Percentiles rank a stretch among this genome's conserved stretches.
phyloP scores from a whole-genome alignment of 2,888 invertebrate genomes.

The Neria commutata region DNA sequence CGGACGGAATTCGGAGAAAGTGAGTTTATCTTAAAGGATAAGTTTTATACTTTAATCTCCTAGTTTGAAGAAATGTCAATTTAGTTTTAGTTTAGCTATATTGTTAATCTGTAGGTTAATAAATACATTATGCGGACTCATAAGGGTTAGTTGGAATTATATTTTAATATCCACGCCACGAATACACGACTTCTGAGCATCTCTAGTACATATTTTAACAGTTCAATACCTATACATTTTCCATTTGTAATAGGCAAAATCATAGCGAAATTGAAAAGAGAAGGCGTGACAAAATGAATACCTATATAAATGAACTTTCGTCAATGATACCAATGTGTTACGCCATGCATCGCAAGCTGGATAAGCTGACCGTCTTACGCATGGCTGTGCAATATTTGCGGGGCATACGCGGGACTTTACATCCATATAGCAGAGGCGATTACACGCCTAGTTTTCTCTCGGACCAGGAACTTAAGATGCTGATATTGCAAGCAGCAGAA shows the following conservation, averaged over 20 bases:
- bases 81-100: no score
- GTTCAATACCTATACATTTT: background rate
- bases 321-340: constrained; percentile 93
- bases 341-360: constrained; percentile 89
- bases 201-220: background rate
- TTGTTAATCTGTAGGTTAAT: no score
- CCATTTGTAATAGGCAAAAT: constrained; percentile 73
- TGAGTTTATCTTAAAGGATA: no score
- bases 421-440: constrained; percentile 76
- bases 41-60: no score
- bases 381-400: constrained; percentile 95
- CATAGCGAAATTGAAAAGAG: constrained; percentile 97
- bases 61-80: no score
- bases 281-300: constrained; percentile 95
- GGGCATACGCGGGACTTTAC: constrained; percentile 74
- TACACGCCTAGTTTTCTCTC: constrained; percentile 83
- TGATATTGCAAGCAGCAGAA: constrained; percentile 85
- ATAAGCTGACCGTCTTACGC: constrained; percentile 87
- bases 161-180: background rate
- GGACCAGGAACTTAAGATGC: constrained; percentile 84
- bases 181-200: background rate
- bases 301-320: constrained; percentile 88
- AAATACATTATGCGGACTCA: no score
- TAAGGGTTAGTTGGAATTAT: no score
- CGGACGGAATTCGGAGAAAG: no score